phyloP scores from a whole-genome alignment of 2,113 vertebrate genomes.

The Marmota flaviventris region DNA sequence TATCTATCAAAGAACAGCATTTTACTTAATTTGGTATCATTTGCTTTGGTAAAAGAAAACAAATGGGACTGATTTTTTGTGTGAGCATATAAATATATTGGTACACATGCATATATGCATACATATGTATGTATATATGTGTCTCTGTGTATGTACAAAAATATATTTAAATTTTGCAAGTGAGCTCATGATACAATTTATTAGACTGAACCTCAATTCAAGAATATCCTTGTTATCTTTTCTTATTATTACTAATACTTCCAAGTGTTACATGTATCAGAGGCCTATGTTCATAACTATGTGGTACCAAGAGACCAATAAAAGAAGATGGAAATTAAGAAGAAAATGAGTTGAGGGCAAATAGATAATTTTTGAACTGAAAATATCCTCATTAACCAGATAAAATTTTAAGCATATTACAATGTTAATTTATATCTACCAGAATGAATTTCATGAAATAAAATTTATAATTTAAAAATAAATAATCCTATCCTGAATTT shows the following conservation, averaged over 20 bases:
- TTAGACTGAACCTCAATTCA: neutral
- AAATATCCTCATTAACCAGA: neutral
- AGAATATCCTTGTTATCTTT: neutral
- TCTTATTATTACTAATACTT: neutral
- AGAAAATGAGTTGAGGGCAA: neutral
- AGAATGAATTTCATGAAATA: neutral
- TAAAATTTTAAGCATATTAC: neutral
- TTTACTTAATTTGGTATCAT: neutral
- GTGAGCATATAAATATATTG: neutral
- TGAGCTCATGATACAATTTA: neutral
- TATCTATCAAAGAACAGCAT: neutral
- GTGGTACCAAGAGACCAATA: neutral
- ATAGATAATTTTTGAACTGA: neutral
- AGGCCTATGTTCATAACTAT: neutral
- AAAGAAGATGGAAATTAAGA: neutral
- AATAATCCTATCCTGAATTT: neutral
- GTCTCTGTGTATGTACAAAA: neutral
- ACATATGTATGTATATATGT: neutral
- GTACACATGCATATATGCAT: neutral
- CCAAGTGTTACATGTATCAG: neutral
- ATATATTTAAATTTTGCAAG: neutral
- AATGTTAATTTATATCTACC: neutral
- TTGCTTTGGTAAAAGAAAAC: neutral
- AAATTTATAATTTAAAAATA: neutral
- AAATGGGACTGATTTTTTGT: neutral